Base-by-base conservation (phyloP, 2,113 vertebrate species). In the Limnothrissa miodon region DNA sequence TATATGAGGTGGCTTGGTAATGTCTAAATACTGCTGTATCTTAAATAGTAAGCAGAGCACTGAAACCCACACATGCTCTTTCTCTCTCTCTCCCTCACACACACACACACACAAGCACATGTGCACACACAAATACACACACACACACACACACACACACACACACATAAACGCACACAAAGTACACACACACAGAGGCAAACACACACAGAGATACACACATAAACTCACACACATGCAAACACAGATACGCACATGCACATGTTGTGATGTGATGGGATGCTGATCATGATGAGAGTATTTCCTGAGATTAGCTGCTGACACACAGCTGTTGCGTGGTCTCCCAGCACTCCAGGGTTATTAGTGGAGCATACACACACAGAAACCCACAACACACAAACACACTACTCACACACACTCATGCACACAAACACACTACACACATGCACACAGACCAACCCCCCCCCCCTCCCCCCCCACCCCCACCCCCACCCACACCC, bases 281-380 rank as follows among this genome's bases (percentile, higher is more conserved):
- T 6, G 6, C 42, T 42, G 42, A 42, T 42, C 8, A 74, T 39
- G 66, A 66, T 74, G 33, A 36, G 66, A 74, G 25, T 74, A 39
- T 74, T 74, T 74, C 66, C 66, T 82, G 59, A 80, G 78, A 39
- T 33, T 78, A 81, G 74, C 25, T 19, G 8, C 42, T 83, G 80
- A 78, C 39, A 84, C 66, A 45, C 82, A 83, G 82, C 82, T 82
- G 78, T 80, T 82, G 33, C 84, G 78, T 39, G 42, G 23, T 15
- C 1, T 56, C 80, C 48, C 62, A 7, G 74, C 33, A 13, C 13
- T 29, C 66, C 11, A 36, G 11, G 25, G 66, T 33, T 74, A 74
- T 74, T 66, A 66, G 59, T 74, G 66, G 13, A 19, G 33, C 62
- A 66, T n/a, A 66, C 59, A 66, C 59, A 66, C 59, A 29, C 59